Evolutionary conservation across 2,888 invertebrate species (phyloP), one percentile per base, ranked within the genome.

Genomic region (Pachydiplax longipennis): DNA sequence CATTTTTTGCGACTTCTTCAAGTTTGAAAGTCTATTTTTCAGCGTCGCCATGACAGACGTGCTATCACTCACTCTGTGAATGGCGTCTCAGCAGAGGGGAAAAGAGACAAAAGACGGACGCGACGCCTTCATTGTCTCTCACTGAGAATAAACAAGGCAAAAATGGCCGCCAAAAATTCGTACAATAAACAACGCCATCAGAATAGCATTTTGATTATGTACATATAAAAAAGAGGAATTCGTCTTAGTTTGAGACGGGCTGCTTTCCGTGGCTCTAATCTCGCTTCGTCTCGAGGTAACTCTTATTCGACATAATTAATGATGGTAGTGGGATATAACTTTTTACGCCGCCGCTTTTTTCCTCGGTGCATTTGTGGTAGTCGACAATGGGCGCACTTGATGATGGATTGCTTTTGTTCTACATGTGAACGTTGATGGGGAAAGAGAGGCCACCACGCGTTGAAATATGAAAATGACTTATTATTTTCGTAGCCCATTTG

Each of bases 321-420:
- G 87, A 87, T 87, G 87, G 37, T 61, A 65, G 87, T n/a, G 87
- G 87, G 61, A 87, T 87, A 87, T 87, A 87, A 87, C 61, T 87
- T 87, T 87, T 87, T 87, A 61, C 61, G n/a, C 12, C 10, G 87
- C 65, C 35, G 35, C 12, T 83, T 61, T 65, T 40, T 65, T 58
- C 31, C 44, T 48, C 83, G 83, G 61, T 87, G 87, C 87, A 87
- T 65, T 87, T 61, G 87, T 37, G 87, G 83, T 65, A 40, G 87
- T 61, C 87, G 87, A 87, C 87, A 87, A 87, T 61, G 87, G 61
- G 37, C 53, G 61, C 87, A 61, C 37, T 87, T 48, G 58, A 37
- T 87, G 87, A 87, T 87, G 87, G 87, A 87, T 87, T 87, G 87
- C 87, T 37, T 87, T 87, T 87, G 87, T 87, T 87, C 83, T 83